Conservation (phyloP, 2,888 invertebrate genomes). For the Stenurella melanura region DNA sequence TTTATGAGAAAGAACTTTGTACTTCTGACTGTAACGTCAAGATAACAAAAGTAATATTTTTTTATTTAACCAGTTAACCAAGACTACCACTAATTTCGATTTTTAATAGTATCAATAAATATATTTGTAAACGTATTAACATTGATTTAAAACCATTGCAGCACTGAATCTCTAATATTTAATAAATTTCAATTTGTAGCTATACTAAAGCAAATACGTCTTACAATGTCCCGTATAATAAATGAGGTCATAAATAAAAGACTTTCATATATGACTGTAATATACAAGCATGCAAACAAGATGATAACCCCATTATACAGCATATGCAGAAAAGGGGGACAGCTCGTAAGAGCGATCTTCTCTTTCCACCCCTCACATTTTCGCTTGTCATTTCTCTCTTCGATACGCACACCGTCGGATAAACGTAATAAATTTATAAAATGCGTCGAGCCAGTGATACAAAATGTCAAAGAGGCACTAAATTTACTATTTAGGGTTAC, state of each 20-base stretch:
- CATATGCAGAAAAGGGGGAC: conserved; percentile 63
- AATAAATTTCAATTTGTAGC: conserved; percentile 31
- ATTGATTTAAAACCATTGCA: background rate
- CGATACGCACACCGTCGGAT: conserved; percentile 28
- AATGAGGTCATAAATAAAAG: conserved; percentile 66
- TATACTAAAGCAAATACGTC: conserved; percentile 14
- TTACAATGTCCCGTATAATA: conserved; percentile 55
- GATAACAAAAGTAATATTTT: no score
- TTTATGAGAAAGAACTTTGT: no score
- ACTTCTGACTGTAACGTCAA: no score
- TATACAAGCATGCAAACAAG: conserved; percentile 67
- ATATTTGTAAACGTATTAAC: background rate
- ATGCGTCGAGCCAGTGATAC: conserved; percentile 51
- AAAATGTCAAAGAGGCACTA: conserved; percentile 55
- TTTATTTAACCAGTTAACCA: no score
- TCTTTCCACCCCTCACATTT: conserved; percentile 52
- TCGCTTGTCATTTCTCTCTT: conserved; percentile 22
- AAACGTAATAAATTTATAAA: conserved; percentile 47
- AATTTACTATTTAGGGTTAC: conserved; percentile 59
- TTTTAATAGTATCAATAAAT: no score
- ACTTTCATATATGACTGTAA: conserved; percentile 66
- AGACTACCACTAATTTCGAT: no score
- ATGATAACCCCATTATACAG: conserved; percentile 65
- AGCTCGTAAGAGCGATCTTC: conserved; percentile 56
- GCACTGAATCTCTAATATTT: background rate